phyloP scores from a whole-genome alignment of 2,113 vertebrate species.

The Boleophthalmus pectinirostris region DNA sequence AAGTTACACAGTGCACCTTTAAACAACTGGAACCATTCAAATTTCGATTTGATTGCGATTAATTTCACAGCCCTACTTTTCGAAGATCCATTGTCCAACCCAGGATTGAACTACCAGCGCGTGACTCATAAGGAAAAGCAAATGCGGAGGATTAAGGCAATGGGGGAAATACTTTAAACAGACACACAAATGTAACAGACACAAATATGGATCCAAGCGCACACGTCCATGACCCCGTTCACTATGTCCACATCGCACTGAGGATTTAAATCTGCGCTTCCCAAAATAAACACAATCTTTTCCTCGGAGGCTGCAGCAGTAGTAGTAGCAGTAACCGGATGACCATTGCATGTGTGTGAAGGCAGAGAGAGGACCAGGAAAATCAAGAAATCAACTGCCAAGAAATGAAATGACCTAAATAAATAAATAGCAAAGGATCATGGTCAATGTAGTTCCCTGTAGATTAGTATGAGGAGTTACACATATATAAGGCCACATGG shows the following conservation, averaged over 20 bases:
- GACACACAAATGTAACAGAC: conserved; percentile 29
- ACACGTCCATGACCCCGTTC: conserved; percentile 25
- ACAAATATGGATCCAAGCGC: conserved; percentile 16
- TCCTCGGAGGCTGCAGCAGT: conserved; percentile 37
- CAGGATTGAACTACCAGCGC: conserved; percentile 23
- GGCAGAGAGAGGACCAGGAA: background rate
- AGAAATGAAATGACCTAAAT: background rate
- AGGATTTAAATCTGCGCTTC: conserved; percentile 54
- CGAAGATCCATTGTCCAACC: background rate
- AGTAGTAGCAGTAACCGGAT: conserved; percentile 37
- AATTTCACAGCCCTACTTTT: too few species aligned
- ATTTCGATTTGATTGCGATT: too few species aligned
- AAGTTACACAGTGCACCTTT: too few species aligned
- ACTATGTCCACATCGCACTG: conserved; percentile 34
- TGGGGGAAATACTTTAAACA: conserved; percentile 34
- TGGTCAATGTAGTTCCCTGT: too few species aligned
- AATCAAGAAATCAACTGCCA: background rate
- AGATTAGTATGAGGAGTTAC: too few species aligned
- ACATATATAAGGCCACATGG: too few species aligned
- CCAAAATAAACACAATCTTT: conserved; percentile 62
- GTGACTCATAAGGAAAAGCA: conserved; percentile 58
- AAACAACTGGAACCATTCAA: too few species aligned
- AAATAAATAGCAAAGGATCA: background rate
- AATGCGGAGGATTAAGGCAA: conserved; percentile 51
- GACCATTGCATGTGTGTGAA: conserved; percentile 18